A percentile compares a stretch with the other conserved stretches of the same genome.
Evolutionary conservation across 2,797 vertebrate species (phyloP).

Genomic region (Botia almorhae): DNA sequence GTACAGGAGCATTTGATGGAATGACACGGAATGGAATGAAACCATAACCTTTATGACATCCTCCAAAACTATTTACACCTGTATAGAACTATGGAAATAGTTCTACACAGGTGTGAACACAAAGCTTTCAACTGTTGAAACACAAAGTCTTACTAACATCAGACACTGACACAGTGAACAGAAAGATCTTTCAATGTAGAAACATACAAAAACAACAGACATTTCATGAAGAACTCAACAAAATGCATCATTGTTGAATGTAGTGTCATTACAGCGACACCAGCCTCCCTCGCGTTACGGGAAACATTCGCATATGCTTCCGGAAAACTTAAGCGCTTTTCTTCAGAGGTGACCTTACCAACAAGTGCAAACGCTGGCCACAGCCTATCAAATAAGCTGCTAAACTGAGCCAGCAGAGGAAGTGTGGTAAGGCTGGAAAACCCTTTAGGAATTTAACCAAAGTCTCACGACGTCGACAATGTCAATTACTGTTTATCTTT

Average conservation of each 20-base stretch:
- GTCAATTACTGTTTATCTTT: constrained; percentile 11
- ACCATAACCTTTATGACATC: background rate
- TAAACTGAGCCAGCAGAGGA: constrained; percentile 55
- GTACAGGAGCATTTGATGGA: background rate
- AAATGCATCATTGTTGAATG: constrained; percentile 6
- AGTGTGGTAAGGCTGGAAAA: constrained; percentile 70
- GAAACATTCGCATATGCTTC: constrained; percentile 61
- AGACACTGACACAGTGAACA: background rate
- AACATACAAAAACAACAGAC: background rate
- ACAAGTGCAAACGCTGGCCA: constrained; percentile 69
- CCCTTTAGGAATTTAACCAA: constrained; percentile 47
- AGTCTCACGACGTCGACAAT: constrained; percentile 24
- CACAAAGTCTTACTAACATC: constrained; percentile 24
- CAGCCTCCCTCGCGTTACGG: constrained; percentile 77
- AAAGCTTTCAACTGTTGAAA: background rate
- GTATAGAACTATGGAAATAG: too few species aligned
- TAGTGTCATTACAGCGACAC: constrained; percentile 37
- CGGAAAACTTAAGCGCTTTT: constrained; percentile 52
- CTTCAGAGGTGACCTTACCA: constrained; percentile 60
- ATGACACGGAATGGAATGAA: background rate
- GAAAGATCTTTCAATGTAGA: background rate
- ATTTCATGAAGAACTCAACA: background rate
- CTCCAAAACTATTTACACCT: constrained; percentile 8
- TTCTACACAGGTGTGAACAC: background rate
- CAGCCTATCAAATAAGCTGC: constrained; percentile 59